Percentiles rank a stretch among this genome's conserved stretches.
Evolutionary conservation across 2,888 invertebrate genomes (phyloP).

Genomic region (Orthosia gothica): DNA sequence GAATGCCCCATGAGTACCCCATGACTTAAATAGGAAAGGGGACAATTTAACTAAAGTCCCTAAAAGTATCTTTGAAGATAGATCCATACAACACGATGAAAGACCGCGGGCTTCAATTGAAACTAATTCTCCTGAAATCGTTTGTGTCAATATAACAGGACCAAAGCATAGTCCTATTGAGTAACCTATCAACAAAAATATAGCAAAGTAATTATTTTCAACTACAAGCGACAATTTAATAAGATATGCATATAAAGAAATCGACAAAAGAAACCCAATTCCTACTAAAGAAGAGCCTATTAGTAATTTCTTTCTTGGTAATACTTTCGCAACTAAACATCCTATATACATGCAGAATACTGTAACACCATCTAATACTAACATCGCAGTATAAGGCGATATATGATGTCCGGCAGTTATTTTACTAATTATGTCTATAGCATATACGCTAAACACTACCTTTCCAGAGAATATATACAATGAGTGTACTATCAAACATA

Average conservation of each 20-base stretch:
- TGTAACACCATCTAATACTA: constrained; percentile 56
- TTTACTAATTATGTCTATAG: constrained; percentile 72
- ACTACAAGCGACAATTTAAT: constrained; percentile 37
- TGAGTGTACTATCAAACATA: constrained; percentile 40
- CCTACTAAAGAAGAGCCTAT: constrained; percentile 47
- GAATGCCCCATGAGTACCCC: constrained; percentile 69
- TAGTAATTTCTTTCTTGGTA: constrained; percentile 52
- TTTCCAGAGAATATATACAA: constrained; percentile 57
- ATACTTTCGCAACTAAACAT: constrained; percentile 43
- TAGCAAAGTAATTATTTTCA: constrained; percentile 51
- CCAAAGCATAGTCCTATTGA: constrained; percentile 73
- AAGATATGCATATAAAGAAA: constrained; percentile 51
- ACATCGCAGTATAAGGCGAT: constrained; percentile 54
- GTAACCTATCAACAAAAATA: constrained; percentile 44
- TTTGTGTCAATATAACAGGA: constrained; percentile 70
- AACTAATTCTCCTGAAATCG: constrained; percentile 69
- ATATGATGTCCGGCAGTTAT: constrained; percentile 64
- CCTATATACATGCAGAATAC: constrained; percentile 54
- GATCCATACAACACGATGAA: constrained; percentile 57
- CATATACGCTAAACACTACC: constrained; percentile 65
- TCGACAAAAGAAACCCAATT: constrained; percentile 54
- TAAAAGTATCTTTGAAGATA: constrained; percentile 56
- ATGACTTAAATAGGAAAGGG: constrained; percentile 64
- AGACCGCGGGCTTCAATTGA: constrained; percentile 63
- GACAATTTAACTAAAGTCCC: constrained; percentile 69